Percentiles rank a stretch among this genome's conserved stretches.
These are phyloP conservation scores for Shinisaurus crocodilurus DNA, from an alignment of 2,113 vertebrate species.

Conservation along the genomic window DNA sequence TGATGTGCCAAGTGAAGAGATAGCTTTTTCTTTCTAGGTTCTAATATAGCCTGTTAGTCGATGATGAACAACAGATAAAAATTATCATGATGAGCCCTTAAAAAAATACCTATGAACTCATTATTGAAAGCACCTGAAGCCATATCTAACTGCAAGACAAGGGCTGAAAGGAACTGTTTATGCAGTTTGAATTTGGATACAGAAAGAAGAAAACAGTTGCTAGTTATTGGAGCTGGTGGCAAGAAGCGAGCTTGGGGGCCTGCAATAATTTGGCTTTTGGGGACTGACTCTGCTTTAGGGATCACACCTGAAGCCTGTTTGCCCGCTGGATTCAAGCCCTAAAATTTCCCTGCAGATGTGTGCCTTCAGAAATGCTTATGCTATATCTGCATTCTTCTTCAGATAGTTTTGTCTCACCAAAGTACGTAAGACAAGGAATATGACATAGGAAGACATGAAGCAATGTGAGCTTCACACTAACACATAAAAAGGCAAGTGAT, in stretches of 20 bases:
- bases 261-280: background rate
- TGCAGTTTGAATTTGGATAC: background rate
- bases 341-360: background rate
- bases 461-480: background rate
- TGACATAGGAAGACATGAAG: background rate
- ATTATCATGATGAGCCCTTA: background rate
- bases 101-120: background rate
- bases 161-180: background rate
- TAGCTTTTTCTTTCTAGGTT: background rate
- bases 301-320: background rate
- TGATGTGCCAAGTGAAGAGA: background rate
- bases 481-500: background rate
- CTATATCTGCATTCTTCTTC: background rate
- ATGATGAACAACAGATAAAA: background rate
- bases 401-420: too few species aligned
- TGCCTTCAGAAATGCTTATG: background rate
- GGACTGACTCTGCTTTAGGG: background rate
- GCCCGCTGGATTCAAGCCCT: background rate
- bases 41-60: background rate
- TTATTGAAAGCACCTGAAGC: background rate
- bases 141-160: background rate
- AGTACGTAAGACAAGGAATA: background rate
- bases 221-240: background rate
- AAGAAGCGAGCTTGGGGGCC: background rate
- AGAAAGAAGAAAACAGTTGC: background rate